Evolutionary conservation across 2,797 vertebrate genomes (phyloP).

Genomic region (Nannoperca australis): DNA sequence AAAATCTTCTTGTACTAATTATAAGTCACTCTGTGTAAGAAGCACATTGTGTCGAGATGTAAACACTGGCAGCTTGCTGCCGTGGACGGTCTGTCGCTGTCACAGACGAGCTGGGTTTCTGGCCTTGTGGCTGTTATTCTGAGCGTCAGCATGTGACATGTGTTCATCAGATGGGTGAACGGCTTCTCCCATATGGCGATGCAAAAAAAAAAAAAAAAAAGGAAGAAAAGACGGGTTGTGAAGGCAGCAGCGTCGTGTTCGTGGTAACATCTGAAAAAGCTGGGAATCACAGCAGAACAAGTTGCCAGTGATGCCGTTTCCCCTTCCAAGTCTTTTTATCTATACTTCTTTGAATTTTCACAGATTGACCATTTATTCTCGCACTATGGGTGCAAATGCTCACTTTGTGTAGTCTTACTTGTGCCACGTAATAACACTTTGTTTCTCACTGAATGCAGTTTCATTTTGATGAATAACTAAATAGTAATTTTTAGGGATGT

Average conservation of each 20-base stretch:
- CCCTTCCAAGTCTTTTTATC: constrained; percentile 4
- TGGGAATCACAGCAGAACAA: constrained; percentile 44
- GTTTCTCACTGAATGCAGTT: not conserved
- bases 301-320: constrained; percentile 25
- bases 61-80: constrained; percentile 39
- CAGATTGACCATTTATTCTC: not conserved
- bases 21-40: not conserved
- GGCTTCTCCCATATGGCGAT: constrained; percentile 58
- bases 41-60: constrained; percentile 21
- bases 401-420: not conserved
- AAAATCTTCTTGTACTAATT: not conserved
- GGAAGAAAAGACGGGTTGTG: constrained; percentile 36
- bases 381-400: not conserved
- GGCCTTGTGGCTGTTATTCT: constrained; percentile 53
- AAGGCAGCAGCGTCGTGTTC: constrained; percentile 37
- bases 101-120: constrained; percentile 53
- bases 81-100: constrained; percentile 40
- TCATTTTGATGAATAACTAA: not conserved
- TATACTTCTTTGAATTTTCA: not conserved
- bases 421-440: not conserved
- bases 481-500: not conserved
- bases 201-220: constrained; percentile 35
- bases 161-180: constrained; percentile 73
- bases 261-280: constrained; percentile 56
- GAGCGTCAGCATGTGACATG: constrained; percentile 66